Conservation (phyloP, 30 jellyfish, hydroid and myxozoan species). For the Pseudorhiza aurosa region DNA sequence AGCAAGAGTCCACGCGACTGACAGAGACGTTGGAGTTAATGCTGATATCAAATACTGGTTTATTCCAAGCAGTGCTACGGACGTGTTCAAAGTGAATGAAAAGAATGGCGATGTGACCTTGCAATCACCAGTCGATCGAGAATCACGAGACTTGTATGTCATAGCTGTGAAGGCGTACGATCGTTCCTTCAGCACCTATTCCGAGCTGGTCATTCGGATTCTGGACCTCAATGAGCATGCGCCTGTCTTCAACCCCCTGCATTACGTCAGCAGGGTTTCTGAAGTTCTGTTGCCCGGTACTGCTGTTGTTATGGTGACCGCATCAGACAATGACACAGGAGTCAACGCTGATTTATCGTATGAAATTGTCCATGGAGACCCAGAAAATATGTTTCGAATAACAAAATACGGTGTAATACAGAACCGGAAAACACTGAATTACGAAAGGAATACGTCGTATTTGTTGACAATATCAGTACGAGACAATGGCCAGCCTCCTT, state of each 20-base stretch:
- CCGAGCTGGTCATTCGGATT: slow-evolving; percentile 59
- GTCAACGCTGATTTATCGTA: slow-evolving; percentile 66
- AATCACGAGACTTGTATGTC: slow-evolving; percentile 67
- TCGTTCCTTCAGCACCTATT: slow-evolving; percentile 42
- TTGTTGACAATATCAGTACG: slow-evolving; percentile 52
- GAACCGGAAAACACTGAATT: slow-evolving; percentile 54
- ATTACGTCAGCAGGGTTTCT: slow-evolving; percentile 62
- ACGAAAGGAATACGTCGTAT: slow-evolving; percentile 59
- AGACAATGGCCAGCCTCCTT: slow-evolving; percentile 85
- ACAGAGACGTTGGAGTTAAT: slow-evolving; percentile 76
- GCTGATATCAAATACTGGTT: slow-evolving; percentile 65
- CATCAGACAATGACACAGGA: slow-evolving; percentile 87
- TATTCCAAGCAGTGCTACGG: slow-evolving; percentile 80
- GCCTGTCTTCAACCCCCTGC: slow-evolving; percentile 68
- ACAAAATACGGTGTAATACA: slow-evolving; percentile 72
- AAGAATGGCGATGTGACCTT: slow-evolving; percentile 75
- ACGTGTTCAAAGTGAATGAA: slow-evolving; percentile 59
- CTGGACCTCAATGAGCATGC: slow-evolving; percentile 81
- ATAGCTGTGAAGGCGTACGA: slow-evolving; percentile 76
- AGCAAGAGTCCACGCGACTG: slow-evolving; percentile 74
- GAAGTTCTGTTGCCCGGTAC: slow-evolving; percentile 79
- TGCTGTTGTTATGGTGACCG: slow-evolving; percentile 51
- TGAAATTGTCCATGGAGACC: slow-evolving; percentile 69
- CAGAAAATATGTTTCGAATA: slow-evolving; percentile 57
- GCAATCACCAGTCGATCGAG: slow-evolving; percentile 68